These are phyloP conservation scores for Eulemur rufifrons DNA, from an alignment of 2,113 vertebrate species.

Conservation along the genomic window DNA sequence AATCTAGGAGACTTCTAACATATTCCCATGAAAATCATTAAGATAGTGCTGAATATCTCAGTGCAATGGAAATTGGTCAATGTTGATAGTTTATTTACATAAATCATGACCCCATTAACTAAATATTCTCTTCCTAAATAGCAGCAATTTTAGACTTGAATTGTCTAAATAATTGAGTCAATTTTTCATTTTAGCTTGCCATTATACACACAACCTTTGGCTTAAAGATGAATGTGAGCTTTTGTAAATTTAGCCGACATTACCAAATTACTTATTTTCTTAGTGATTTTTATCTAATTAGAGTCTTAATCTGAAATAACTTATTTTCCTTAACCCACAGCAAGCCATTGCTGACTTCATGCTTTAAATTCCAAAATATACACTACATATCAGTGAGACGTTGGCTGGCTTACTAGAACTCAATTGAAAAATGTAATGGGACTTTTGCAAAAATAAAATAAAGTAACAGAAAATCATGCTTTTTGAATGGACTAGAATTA, in stretches of 20 bases:
- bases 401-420: constrained; percentile 28
- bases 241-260: constrained; percentile 61
- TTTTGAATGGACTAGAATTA: not conserved
- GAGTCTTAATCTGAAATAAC: constrained; percentile 52
- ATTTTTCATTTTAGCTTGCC: constrained; percentile 74
- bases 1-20: not conserved
- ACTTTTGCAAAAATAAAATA: constrained; percentile 24
- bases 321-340: constrained; percentile 53
- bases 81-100: constrained; percentile 68
- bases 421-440: not conserved
- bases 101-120: constrained; percentile 71
- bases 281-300: constrained; percentile 70
- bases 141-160: constrained; percentile 66
- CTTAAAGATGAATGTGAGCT: constrained; percentile 42
- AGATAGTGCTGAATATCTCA: constrained; percentile 4
- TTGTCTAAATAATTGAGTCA: constrained; percentile 72
- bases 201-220: constrained; percentile 68
- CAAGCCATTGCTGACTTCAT: constrained; percentile 64
- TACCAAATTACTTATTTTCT: constrained; percentile 66
- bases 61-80: constrained; percentile 37
- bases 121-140: constrained; percentile 62
- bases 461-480: not conserved
- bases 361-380: constrained; percentile 67
- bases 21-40: constrained; percentile 61
- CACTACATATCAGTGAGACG: constrained; percentile 40